Percentiles rank a stretch among this genome's conserved stretches.
Evolutionary conservation across 2,113 vertebrate species (phyloP).

Genomic region (Athene cunicularia): DNA sequence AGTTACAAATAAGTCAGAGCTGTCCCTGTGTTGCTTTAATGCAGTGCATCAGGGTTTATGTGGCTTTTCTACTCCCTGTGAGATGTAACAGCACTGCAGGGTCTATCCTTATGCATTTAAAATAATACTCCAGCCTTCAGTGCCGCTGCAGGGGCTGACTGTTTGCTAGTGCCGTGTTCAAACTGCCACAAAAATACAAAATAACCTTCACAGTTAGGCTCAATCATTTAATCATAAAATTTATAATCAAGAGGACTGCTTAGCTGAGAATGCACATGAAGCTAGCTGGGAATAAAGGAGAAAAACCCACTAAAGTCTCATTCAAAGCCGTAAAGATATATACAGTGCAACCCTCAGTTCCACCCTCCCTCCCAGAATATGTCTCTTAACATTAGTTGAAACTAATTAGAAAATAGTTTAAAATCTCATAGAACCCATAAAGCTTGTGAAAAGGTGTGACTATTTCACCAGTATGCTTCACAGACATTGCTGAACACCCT

Average conservation of each 20-base stretch:
- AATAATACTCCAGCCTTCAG: background rate
- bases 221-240: slow-evolving; percentile 17
- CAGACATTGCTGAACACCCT: rapidly evolving
- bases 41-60: background rate
- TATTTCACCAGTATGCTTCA: background rate
- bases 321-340: background rate
- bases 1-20: background rate
- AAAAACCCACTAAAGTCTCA: background rate
- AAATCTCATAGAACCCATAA: background rate
- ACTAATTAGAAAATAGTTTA: background rate
- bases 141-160: background rate
- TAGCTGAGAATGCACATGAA: background rate
- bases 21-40: background rate
- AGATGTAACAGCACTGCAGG: background rate
- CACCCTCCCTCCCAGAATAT: background rate
- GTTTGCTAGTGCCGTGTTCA: background rate
- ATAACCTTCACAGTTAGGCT: slow-evolving; percentile 29
- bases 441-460: background rate
- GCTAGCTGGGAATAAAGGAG: background rate
- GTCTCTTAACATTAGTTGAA: background rate
- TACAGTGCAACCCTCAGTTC: background rate
- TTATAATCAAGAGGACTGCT: slow-evolving; percentile 16
- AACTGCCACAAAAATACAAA: background rate
- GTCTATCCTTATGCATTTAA: background rate
- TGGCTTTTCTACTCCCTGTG: background rate